A percentile compares a stretch with the other conserved stretches of the same genome.
Evolutionary conservation across 2,113 vertebrate species (phyloP).

Genomic region (Hymenochirus boettgeri): DNA sequence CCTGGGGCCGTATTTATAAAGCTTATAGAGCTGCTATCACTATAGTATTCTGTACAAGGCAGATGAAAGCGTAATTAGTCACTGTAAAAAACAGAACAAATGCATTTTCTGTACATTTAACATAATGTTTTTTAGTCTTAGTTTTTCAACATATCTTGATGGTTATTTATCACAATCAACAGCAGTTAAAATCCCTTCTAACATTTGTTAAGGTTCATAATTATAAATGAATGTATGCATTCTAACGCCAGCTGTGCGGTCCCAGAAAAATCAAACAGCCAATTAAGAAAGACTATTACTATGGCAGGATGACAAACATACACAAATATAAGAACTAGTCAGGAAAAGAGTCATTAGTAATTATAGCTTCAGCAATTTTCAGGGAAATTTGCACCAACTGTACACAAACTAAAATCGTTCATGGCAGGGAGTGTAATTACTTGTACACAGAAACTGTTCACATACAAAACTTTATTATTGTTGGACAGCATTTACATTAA

Average conservation of each 20-base stretch:
- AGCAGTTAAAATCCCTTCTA: too few relatives aligned
- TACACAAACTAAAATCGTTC: constrained; percentile 19
- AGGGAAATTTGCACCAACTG: constrained; percentile 6
- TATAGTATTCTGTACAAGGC: too few relatives aligned
- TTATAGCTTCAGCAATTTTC: constrained; percentile 28
- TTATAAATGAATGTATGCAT: constrained; percentile 10
- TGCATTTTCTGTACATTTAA: too few relatives aligned
- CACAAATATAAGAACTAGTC: constrained; percentile 17
- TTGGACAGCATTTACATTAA: not conserved
- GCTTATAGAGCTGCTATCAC: too few relatives aligned
- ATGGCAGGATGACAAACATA: constrained; percentile 28
- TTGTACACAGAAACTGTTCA: constrained; percentile 7
- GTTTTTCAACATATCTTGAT: too few relatives aligned
- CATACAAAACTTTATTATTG: constrained; percentile 18
- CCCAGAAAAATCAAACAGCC: constrained; percentile 12
- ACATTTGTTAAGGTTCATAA: not conserved
- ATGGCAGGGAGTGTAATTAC: constrained; percentile 16
- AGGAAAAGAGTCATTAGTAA: constrained; percentile 32
- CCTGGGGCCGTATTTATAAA: too few relatives aligned
- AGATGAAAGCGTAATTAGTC: too few relatives aligned
- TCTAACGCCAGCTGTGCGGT: constrained; percentile 21
- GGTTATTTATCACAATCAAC: too few relatives aligned
- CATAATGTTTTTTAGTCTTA: too few relatives aligned
- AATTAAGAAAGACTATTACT: constrained; percentile 25
- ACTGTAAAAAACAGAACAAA: too few relatives aligned